Conservation (phyloP, 2,113 vertebrate species). For the Hoplias malabaricus region DNA sequence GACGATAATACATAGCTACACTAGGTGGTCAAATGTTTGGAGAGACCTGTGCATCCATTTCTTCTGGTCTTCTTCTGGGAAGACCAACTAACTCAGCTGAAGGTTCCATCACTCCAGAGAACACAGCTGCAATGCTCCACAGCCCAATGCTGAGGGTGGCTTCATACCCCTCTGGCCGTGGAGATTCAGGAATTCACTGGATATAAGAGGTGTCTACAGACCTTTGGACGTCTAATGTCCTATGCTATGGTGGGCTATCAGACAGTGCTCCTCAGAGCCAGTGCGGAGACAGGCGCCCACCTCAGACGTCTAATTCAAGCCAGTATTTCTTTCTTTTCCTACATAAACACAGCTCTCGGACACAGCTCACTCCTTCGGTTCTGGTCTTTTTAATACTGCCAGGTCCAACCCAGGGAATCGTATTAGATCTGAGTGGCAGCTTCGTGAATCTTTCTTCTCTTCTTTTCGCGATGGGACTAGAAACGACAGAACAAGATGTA, state of each 20-base stretch:
- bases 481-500: slow-evolving; percentile 58
- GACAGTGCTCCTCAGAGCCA: slow-evolving; percentile 36
- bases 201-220: too few relatives aligned
- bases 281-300: slow-evolving; percentile 15
- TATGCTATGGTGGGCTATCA: slow-evolving; percentile 54
- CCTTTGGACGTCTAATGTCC: slow-evolving; percentile 27
- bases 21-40: too few relatives aligned
- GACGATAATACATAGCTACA: slow-evolving; percentile 40
- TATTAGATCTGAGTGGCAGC: slow-evolving; percentile 71
- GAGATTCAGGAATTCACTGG: too few relatives aligned
- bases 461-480: slow-evolving; percentile 46
- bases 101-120: too few relatives aligned
- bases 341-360: slow-evolving; percentile 47
- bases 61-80: too few relatives aligned
- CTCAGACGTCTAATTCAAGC: slow-evolving; percentile 35
- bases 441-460: slow-evolving; percentile 59
- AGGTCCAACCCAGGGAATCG: slow-evolving; percentile 75
- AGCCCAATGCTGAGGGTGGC: too few relatives aligned
- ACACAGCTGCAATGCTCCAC: too few relatives aligned
- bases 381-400: slow-evolving; percentile 77
- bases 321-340: slow-evolving; percentile 48
- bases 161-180: too few relatives aligned
- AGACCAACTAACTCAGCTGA: too few relatives aligned
- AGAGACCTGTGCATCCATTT: too few relatives aligned
- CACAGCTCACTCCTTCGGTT: slow-evolving; percentile 58